Conservation (phyloP, 2,888 invertebrate species). For the Prosopocoilus inquinatus region DNA sequence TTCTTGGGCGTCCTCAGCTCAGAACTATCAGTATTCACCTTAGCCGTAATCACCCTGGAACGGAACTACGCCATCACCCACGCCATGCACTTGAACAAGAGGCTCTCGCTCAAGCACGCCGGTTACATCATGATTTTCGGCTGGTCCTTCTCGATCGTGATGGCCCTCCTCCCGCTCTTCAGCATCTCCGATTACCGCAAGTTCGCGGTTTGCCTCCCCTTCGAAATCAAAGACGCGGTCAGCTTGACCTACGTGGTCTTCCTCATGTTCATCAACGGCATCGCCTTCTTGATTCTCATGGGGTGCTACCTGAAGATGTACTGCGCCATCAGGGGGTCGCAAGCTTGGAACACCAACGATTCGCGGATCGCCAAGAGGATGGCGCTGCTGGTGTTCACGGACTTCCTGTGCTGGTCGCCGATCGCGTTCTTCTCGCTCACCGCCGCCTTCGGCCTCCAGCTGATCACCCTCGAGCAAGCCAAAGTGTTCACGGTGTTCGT, state of each 20-base stretch:
- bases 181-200: slow-evolving; percentile 94
- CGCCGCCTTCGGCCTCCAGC: slow-evolving; percentile 86
- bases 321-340: slow-evolving; percentile 94
- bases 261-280: slow-evolving; percentile 87
- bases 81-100: slow-evolving; percentile 95
- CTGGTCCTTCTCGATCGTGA: slow-evolving; percentile 85
- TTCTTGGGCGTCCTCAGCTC: slow-evolving; percentile 92
- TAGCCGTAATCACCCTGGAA: slow-evolving; percentile 94
- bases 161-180: slow-evolving; percentile 85
- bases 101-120: slow-evolving; percentile 87
- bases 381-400: slow-evolving; percentile 95
- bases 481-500: slow-evolving; percentile 96
- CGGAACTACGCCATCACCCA: slow-evolving; percentile 96
- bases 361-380: slow-evolving; percentile 94
- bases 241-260: slow-evolving; percentile 88
- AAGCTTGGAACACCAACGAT: slow-evolving; percentile 97
- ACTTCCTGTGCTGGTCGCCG: slow-evolving; percentile 97
- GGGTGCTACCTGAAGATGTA: slow-evolving; percentile 97
- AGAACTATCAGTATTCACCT: slow-evolving; percentile 91
- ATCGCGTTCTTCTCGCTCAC: slow-evolving; percentile 94
- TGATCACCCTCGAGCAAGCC: slow-evolving; percentile 92
- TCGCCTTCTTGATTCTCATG: slow-evolving; percentile 92
- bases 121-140: slow-evolving; percentile 88
- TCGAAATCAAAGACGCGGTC: slow-evolving; percentile 75
- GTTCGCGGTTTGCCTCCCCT: slow-evolving; percentile 95